Base-by-base conservation (phyloP, 2,113 vertebrate species). In the Cettia cetti region DNA sequence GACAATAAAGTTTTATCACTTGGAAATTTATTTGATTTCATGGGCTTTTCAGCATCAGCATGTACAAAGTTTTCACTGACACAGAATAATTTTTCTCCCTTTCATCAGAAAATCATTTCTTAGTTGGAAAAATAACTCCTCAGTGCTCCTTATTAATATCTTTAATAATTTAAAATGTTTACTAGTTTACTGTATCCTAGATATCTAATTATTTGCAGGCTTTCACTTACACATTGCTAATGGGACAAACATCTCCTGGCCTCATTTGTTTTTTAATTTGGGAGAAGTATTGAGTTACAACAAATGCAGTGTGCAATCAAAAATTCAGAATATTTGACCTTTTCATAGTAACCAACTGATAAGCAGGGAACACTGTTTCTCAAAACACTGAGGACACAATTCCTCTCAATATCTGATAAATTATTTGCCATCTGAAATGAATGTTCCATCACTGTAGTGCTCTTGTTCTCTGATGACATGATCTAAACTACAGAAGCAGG, bases 161-260 rank as follows among this genome's bases (percentile, higher is more conserved):
- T 91, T 94, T 60, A 92, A 94, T 94, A 89, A 95, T 94, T 95
- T 45, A 94, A 94, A 78, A 71, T 95, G 76, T 92, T 94, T 94
- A 70, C 72, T 76, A 63, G 42, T 63, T 93, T 86, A 83, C 70
- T 77, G 24, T 66, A 71, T 94, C 65, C 77, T 92, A 92, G 64
- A 81, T 89, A 94, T 56, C 72, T 74, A 85, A 90, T 85, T 86
- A 89, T 74, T 95, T 78, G 42, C 68, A 93, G 86, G 54, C 57
- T 35, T 91, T 85, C 90, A 76, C 45, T 95, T 94, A 76, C 71
- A 68, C 47, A 24, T 83, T 60, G 42, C 54, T 96, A 94, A 95
- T 72, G 85, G 79, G 71, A 92, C 80, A 94, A 86, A 86, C 28
- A 71, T 76, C 79, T 7, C 40, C 83, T 66, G 56, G 54, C 11